These are phyloP conservation scores for Eupsittula cactorum DNA, from an alignment of 2,113 vertebrate genomes.

Conservation along the genomic window DNA sequence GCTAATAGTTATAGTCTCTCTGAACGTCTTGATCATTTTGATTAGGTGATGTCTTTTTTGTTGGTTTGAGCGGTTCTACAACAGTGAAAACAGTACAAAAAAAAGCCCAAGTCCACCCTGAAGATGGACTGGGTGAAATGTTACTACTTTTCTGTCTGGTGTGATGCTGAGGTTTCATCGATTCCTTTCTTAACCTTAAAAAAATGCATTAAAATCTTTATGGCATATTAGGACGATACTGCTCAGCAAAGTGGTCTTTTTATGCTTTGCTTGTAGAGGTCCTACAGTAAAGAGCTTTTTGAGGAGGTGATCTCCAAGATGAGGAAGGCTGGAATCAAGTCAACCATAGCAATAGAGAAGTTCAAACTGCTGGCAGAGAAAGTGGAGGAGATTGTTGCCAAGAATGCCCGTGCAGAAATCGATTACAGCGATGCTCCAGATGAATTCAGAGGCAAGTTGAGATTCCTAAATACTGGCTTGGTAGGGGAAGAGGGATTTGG, in stretches of 20 bases:
- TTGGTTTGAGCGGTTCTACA: not conserved
- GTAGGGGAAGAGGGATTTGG: not conserved
- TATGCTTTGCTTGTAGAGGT: constrained; percentile 80
- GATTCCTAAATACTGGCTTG: not conserved
- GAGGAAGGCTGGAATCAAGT: constrained; percentile 98
- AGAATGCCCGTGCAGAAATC: constrained; percentile 95
- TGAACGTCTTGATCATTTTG: not conserved
- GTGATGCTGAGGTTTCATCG: not conserved
- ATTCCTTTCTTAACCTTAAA: not conserved
- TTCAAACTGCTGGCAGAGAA: constrained; percentile 96
- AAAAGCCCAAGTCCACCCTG: not conserved
- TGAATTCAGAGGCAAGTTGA: constrained; percentile 90
- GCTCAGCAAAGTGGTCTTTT: not conserved
- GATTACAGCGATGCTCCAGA: constrained; percentile 98
- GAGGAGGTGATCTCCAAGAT: constrained; percentile 98
- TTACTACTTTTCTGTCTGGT: not conserved
- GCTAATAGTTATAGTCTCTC: not conserved
- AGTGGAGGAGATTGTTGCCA: constrained; percentile 95
- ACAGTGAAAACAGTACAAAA: not conserved
- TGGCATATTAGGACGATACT: not conserved
- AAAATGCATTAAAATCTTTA: not conserved
- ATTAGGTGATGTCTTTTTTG: not conserved
- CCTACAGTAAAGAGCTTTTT: constrained; percentile 96
- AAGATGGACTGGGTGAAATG: not conserved
- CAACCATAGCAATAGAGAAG: constrained; percentile 97